Conservation (phyloP, 2,113 vertebrate genomes). For the Ranitomeya variabilis region DNA sequence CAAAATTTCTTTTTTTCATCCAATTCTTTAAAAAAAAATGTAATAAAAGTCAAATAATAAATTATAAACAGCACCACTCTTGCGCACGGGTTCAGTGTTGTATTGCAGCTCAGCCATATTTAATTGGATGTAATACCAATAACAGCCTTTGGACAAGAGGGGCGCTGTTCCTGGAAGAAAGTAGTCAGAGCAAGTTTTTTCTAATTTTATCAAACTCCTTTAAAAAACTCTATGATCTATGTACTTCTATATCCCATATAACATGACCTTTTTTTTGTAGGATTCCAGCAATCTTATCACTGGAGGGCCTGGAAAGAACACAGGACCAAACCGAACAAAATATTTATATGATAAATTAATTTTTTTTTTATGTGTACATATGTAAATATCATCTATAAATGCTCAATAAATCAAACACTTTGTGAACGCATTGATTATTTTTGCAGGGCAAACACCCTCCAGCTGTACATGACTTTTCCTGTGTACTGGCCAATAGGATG, state of each 20-base stretch:
- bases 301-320: background rate
- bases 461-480: background rate
- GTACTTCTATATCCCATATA: background rate
- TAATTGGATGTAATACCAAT: background rate
- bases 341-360: slow-evolving; percentile 9
- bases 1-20: no score
- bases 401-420: background rate
- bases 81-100: no score
- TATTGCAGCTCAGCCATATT: no score
- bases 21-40: no score
- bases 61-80: no score
- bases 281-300: background rate
- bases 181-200: background rate
- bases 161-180: background rate
- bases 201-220: background rate
- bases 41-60: no score
- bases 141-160: background rate
- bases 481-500: no score
- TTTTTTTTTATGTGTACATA: background rate
- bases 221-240: background rate
- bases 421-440: background rate
- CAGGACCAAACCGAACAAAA: background rate
- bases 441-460: background rate
- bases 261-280: background rate
- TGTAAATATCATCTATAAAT: background rate